Base-by-base conservation (phyloP, 1,140 invertebrate species). In the Drosophila parvula region DNA sequence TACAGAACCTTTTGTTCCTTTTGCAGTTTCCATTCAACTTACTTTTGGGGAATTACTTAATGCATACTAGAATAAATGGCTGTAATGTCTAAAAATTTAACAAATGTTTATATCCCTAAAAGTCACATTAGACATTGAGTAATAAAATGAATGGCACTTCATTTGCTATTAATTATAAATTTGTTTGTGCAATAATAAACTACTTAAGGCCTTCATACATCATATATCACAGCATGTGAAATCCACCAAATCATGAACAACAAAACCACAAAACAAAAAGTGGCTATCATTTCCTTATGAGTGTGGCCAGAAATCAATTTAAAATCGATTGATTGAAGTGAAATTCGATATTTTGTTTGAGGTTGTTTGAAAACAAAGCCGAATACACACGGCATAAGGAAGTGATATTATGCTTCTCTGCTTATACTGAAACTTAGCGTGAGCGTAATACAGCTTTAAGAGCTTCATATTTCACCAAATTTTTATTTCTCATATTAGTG, bases 191-290 rank as follows among this genome's bases (percentile, higher is more conserved):
- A 22, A 22, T 22, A 22, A 14, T 18, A 18, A 47, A 27, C 18
- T 22, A 47, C 22, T 47, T 14, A 9, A n/a, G 14, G 12, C 8
- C 27, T 28, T 22, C 4, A 48, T 28, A 5, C 9, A 18, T 10
- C 28, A 48, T 32, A 50, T 7, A 30, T 30, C 5, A 30, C 5
- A 50, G 0, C 47, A n/a, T 9, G 12, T 38, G 18, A 22, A 9
- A 27, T 36, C 18, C 18, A 5, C 14, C 16, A 18, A 9, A n/a
- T 7, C 40, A 14, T 32, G 11, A 59, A 47, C 6, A 32, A 38
- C 18, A 27, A 56, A 61, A 30, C 50, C 59, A n/a, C 48, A 56
- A 18, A 40, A 18, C 47, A 30, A 12, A 55, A 38, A n/a, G 27
- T 22, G 16, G 18, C 4, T 32, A 32, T 43, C 14, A 32, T 34